Base-by-base conservation (phyloP, 2,797 vertebrate genomes). In the Catamblyrhynchus diadema region DNA sequence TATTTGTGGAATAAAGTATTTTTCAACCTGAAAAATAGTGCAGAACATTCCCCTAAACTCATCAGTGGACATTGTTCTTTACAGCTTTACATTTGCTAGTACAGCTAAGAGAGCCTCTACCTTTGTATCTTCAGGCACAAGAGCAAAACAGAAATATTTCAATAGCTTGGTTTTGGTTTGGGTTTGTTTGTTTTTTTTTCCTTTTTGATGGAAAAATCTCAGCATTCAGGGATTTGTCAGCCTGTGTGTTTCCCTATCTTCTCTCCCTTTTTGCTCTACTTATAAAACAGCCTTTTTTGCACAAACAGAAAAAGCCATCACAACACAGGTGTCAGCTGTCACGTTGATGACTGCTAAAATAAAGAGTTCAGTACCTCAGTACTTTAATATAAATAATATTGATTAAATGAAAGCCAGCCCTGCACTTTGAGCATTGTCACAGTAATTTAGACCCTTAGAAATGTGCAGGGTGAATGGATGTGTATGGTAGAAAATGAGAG, bases 321-420 rank as follows among this genome's bases (percentile, higher is more conserved):
- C 0, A 0, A n/a, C n/a, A 65, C 15, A 60, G 9, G 12, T 69
- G 27, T 60, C 11, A 53, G 4, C 20, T 78, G 33, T 71, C 54
- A n/a, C 22, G 25, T 25, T 82, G 23, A 45, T 53, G 32, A 61
- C 32, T 35, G 16, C 21, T 90, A 74, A 61, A 88, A 70, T 47
- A 32, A 42, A 62, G 51, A 75, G 30, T 44, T 92, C 62, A 62
- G 42, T 66, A 56, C n/a, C 48, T 87, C 42, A 50, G 8, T 42
- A 77, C 3, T 61, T 81, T 67, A 17, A 16, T 69, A 47, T 45
- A 39, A 18, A 53, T 48, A 67, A 41, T 56, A 83, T 53, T 56
- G 77, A 71, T 64, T 61, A 78, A 66, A 80, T 39, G 32, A 64
- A 90, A 90, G 17, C 9, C 28, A 88, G 16, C 13, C 27, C 19